Evolutionary conservation across 2,113 vertebrate genomes (phyloP), one percentile per base, ranked within the genome.

Genomic region (Tyrannus savana): DNA sequence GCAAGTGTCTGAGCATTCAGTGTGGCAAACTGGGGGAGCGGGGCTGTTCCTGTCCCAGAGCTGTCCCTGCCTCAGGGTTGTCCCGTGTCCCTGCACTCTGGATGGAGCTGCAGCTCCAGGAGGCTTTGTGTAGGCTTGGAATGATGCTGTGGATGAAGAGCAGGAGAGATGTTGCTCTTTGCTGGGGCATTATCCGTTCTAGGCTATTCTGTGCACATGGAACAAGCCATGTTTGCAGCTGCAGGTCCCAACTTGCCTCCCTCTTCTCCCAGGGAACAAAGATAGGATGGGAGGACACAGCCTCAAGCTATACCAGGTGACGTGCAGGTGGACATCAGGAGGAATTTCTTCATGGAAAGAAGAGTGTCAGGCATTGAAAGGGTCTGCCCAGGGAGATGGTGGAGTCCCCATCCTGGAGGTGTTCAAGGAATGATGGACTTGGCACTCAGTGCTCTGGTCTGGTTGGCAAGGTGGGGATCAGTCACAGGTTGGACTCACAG

Each of bases 81-180:
- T 59, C 31, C 46, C 1, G 0, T 4, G 19, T 44, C 60, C 39
- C 47, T 28, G 8, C 1, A 0, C 67, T 64, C 30, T 3, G 14
- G 10, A 33, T 3, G 5, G 39, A 46, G 24, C 73, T 4, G 6
- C 21, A 46, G 64, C 84, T 88, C 27, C 47, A 23, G 14, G 46
- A 10, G 41, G 31, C 60, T 87, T 8, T 30, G 0, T 8, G 21
- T 37, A 21, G 24, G n/a, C 39, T 49, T 15, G 46, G 10, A 12
- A 12, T 8, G 64, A 11, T 77, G 74, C 37, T 72, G 55, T 9
- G 25, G n/a, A 0, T 28, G 79, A 19, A 46, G 76, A 30, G 8
- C 56, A 18, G 58, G 47, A 42, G 39, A 30, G 46, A 2, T 50
- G 8, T 19, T n/a, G 23, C 42, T 41, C 37, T 53, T 41, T 31